Percentiles rank a stretch among this genome's conserved stretches.
Evolutionary conservation across 1,140 invertebrate genomes (phyloP).

Genomic region (Hetaerina americana): DNA sequence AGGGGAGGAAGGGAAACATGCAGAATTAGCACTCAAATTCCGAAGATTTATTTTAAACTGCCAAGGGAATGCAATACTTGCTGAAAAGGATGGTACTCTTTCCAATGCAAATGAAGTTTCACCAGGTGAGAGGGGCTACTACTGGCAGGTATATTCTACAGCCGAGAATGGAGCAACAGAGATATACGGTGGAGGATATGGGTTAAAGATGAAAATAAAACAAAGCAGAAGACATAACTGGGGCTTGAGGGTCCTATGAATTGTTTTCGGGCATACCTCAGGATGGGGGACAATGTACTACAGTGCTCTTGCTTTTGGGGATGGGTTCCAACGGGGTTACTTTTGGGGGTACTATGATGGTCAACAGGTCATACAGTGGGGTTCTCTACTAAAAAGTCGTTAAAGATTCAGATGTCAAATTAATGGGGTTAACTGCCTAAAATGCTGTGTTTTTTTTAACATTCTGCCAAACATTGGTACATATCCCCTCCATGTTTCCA

Average conservation of each 20-base stretch:
- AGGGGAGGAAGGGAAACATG: background rate
- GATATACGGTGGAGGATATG: too few species aligned
- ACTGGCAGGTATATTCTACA: background rate
- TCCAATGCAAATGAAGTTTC: background rate
- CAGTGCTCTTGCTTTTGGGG: background rate
- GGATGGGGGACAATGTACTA: background rate
- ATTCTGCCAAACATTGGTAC: background rate
- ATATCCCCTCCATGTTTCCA: background rate
- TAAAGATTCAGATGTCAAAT: background rate
- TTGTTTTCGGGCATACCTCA: background rate
- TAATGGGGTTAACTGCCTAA: background rate
- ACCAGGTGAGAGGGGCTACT: background rate
- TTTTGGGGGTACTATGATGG: background rate
- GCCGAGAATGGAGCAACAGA: background rate
- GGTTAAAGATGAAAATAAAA: background rate
- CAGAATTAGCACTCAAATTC: background rate
- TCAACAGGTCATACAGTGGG: background rate
- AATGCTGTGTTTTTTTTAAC: background rate
- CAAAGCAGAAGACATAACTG: background rate
- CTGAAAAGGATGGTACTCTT: too few species aligned
- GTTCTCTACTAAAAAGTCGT: background rate
- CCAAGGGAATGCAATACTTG: too few species aligned
- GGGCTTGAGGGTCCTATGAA: background rate
- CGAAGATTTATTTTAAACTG: too few species aligned
- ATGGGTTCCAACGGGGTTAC: background rate